Evolutionary conservation across 2,888 invertebrate species (phyloP).

Genomic region (Eulithis testata): DNA sequence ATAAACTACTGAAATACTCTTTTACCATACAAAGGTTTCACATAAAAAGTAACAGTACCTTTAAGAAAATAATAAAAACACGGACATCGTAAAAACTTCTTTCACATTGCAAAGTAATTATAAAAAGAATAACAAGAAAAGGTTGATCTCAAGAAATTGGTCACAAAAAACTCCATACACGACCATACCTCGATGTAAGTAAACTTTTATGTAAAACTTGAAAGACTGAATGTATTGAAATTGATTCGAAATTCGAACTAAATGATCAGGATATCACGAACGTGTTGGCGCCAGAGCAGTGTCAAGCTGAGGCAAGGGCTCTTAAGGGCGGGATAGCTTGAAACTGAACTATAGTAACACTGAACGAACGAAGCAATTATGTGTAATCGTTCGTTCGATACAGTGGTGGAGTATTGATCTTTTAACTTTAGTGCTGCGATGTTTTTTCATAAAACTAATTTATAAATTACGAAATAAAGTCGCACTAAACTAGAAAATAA

Average conservation of each 20-base stretch:
- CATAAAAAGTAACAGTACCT: constrained; percentile 9
- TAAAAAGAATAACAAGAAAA: constrained; percentile 24
- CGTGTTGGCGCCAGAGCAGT: constrained; percentile 57
- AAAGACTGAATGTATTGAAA: constrained; percentile 19
- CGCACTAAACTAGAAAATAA: no score
- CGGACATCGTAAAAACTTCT: constrained; percentile 11
- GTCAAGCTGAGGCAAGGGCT: constrained; percentile 51
- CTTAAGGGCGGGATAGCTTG: constrained; percentile 12
- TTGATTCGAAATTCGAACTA: constrained; percentile 31
- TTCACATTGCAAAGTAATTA: constrained; percentile 21
- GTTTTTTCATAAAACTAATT: no score
- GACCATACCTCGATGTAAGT: constrained; percentile 18
- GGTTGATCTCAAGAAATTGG: constrained; percentile 21
- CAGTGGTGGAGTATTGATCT: no score
- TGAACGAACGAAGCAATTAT: background rate
- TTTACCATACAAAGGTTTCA: background rate
- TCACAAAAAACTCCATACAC: constrained; percentile 24
- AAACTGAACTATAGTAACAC: constrained; percentile 5
- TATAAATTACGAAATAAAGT: no score
- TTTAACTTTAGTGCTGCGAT: no score
- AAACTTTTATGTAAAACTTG: constrained; percentile 31
- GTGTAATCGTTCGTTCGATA: no score
- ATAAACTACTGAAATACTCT: background rate
- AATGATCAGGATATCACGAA: constrained; percentile 29
- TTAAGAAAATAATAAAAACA: constrained; percentile 6